phyloP scores from a whole-genome alignment of 1,140 invertebrate species.

The Drosophila tropicalis region DNA sequence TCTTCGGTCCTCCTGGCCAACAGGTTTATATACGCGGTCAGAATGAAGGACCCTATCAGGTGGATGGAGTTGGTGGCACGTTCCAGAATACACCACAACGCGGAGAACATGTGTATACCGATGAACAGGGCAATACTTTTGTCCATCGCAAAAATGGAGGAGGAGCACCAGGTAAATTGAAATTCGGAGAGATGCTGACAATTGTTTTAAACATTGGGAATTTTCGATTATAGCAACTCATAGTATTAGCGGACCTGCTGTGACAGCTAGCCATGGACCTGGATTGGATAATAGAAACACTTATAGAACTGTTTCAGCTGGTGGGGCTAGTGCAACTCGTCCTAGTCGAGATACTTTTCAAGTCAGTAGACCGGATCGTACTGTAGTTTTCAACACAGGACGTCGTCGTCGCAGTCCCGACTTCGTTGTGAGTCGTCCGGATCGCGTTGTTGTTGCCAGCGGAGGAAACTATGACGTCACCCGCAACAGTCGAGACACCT shows the following conservation, averaged over 20 bases:
- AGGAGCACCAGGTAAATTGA: not conserved
- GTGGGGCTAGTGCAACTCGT: not conserved
- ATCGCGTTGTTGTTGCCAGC: slow-evolving; percentile 2
- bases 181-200: not conserved
- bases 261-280: slow-evolving; percentile 14
- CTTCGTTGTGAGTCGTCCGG: not conserved
- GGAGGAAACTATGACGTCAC: not conserved
- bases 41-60: slow-evolving; percentile 56
- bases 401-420: slow-evolving; percentile 17
- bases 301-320: not conserved
- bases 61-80: slow-evolving; percentile 50
- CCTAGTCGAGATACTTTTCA: not conserved
- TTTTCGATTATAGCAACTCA: not conserved
- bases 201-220: too few species aligned
- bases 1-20: slow-evolving; percentile 51
- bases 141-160: slow-evolving; percentile 12
- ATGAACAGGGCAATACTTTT: slow-evolving; percentile 48
- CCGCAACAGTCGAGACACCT: not conserved
- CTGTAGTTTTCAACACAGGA: not conserved
- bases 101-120: slow-evolving; percentile 39
- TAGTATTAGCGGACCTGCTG: slow-evolving; percentile 28
- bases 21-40: slow-evolving; percentile 61
- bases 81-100: slow-evolving; percentile 50
- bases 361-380: slow-evolving; percentile 14
- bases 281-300: too few species aligned